Evolutionary conservation across 2,797 vertebrate species (phyloP), one percentile per base, ranked within the genome.

Genomic region (Coranthus polyacanthus): DNA sequence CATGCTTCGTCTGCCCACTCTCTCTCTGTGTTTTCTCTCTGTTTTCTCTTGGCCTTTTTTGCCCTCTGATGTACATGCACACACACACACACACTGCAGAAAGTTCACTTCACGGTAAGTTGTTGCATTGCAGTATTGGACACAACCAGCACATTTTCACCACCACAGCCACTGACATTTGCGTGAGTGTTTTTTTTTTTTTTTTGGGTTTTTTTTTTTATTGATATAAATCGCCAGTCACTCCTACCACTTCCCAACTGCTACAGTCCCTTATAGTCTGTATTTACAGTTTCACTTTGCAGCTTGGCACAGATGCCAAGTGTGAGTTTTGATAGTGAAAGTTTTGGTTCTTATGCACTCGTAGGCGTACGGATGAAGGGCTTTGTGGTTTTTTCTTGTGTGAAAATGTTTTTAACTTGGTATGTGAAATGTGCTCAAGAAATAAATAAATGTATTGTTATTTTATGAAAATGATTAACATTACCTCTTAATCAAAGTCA

Each of bases 1-100:
- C 81, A 69, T 71, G 75, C 83, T 89, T 92, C 83, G 76, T 88
- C 91, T 91, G 87, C 92, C 92, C 88, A 88, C 89, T 86, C 85
- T 57, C 79, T 52, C 63, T 85, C 55, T 72, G 47, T 64, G 13
- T 51, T 18, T 0, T 18, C 29, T 7, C 26, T 56, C n/a, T 26
- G 22, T 51, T 60, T 51, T 49, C 8, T 57, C 43, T 60, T 34
- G 22, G 5, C 54, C 2, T 50, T 47, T 57, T 65, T 29, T 44
- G 8, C 42, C 6, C 34, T 16, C 61, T 32, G 22, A 46, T 29
- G 11, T 18, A 49, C 50, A 39, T n/a, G 18, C 29, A 29, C 44
- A 21, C 41, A 62, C 55, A 42, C 29, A 22, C 45, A 49, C 34
- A 37, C 26, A 34, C 26, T 20, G 32, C 17, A 46, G 43, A 62